Percentiles rank a stretch among this genome's conserved stretches.
Evolutionary conservation across 2,888 invertebrate species (phyloP).

Genomic region (Fragum fragum): DNA sequence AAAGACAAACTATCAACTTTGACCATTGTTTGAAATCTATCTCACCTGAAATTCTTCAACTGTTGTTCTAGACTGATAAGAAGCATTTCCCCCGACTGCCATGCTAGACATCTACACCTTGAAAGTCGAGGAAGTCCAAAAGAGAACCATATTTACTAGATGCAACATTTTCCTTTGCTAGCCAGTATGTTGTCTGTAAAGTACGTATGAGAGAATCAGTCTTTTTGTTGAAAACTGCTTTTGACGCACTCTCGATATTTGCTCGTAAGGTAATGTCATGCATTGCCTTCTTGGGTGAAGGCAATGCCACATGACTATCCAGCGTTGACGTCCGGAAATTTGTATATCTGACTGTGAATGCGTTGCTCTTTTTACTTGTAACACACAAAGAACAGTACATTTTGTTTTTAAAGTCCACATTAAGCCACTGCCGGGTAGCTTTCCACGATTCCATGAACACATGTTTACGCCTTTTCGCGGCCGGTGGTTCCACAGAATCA

Average conservation of each 20-base stretch:
- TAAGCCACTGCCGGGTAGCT: background rate
- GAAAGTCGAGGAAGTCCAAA: constrained; percentile 12
- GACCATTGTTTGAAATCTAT: too few relatives aligned
- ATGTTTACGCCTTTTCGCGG: background rate
- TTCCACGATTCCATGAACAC: background rate
- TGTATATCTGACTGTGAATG: constrained; percentile 1
- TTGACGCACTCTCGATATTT: background rate
- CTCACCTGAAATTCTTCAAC: constrained; percentile 30
- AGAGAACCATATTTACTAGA: background rate
- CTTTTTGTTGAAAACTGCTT: constrained; percentile 6
- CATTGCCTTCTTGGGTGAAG: background rate
- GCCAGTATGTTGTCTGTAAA: constrained; percentile 18
- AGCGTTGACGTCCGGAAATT: background rate
- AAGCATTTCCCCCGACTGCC: constrained; percentile 16
- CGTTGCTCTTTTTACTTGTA: background rate
- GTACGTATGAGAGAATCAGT: constrained; percentile 1
- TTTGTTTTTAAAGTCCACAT: background rate
- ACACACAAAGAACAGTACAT: background rate
- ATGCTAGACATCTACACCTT: constrained; percentile 9
- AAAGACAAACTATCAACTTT: background rate
- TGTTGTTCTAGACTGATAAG: constrained; percentile 29
- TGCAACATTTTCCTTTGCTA: constrained; percentile 29
- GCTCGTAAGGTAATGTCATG: constrained; percentile 3
- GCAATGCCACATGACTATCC: background rate
- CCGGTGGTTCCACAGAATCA: background rate